Base-by-base conservation (phyloP, 2,888 invertebrate species). In the Lasioglossum figueresi region DNA sequence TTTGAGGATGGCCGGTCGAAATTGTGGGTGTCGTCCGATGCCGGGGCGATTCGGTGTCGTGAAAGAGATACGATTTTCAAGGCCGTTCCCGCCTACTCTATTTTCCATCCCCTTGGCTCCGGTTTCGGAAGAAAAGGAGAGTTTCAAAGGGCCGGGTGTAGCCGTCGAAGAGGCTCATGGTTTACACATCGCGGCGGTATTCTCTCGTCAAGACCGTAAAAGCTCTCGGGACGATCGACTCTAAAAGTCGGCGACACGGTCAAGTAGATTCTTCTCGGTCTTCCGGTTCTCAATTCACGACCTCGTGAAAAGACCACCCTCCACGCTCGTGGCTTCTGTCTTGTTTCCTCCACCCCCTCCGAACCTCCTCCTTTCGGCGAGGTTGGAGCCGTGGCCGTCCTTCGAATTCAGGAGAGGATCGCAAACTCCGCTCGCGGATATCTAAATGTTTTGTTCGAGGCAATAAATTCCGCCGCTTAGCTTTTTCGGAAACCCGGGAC, bases 111-210 rank as follows among this genome's bases (percentile, higher is more conserved):
- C 75, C 82, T 87, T 83, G 77, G 82, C 79, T 78, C 56, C 72
- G 56, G 76, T 81, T 76, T 75, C 82, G 83, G 78, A 72, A 84
- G 84, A 88, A 87, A 86, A 80, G 82, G 78, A 80, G 79, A 83
- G 76, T 79, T 82, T 83, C 80, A 84, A 80, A 83, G 83, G 87
- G 81, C 82, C 84, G 84, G 84, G 84, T 23, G 68, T 71, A 82
- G 86, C 85, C 87, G 90, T 88, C 90, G 88, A 91, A 90, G 88
- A 85, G 85, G 84, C 92, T 94, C 94, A 93, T 93, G 93, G 92
- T 94, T 94, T 93, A 93, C 93, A 92, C 93, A 94, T 94, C 89
- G 91, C 84, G 90, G 91, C 87, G 92, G 89, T 85, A 89, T 89
- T 92, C 89, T 91, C 91, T 90, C 90, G 91, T 92, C 92, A 90